Evolutionary conservation across 2,888 invertebrate species (phyloP), one percentile per base, ranked within the genome.

Genomic region (Drosophila eohydei): DNA sequence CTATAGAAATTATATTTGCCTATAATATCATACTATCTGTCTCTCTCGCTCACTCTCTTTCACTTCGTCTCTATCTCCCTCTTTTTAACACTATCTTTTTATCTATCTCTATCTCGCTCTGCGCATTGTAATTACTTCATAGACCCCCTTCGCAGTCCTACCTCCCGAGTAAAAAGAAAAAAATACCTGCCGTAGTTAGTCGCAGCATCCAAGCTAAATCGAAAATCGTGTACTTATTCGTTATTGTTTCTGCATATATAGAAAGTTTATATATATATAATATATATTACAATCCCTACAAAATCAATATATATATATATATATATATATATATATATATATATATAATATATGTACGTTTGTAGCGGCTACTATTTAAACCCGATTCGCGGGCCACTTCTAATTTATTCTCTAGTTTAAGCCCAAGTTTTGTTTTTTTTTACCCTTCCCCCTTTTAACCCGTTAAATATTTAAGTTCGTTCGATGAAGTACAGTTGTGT

Each of bases 111-210:
- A 54, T 71, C 57, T 71, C 57, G 69, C 44, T 74, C 55, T 78
- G 72, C 74, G 83, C 83, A 84, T 84, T 84, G 84, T 84, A 84
- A 81, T 86, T 83, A 86, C 67, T 76, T 74, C 87, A 86, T 84
- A 81, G 76, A 44, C 62, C 75, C 57, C 48, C 41, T n/a, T 67
- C 59, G 62, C 68, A 73, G 70, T 40, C 21, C 28, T 40, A 43
- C 55, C 63, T 61, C 57, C 41, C 57, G n/a, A 50, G 1, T 8
- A 28, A 30, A 46, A 50, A 50, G 3, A 16, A 3, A 4, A 21
- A 34, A 55, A 63, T 66, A 67, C 63, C 59, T 28, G 52, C 62
- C 63, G 36, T 58, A 58, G 58, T 58, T 58, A 58, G 48, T 58
- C 48, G 58, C 48, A 58, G 58, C 32, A 21, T 21, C 43, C 57